phyloP scores from a whole-genome alignment of 2,888 invertebrate species.

The Nasonovia ribisnigri region DNA sequence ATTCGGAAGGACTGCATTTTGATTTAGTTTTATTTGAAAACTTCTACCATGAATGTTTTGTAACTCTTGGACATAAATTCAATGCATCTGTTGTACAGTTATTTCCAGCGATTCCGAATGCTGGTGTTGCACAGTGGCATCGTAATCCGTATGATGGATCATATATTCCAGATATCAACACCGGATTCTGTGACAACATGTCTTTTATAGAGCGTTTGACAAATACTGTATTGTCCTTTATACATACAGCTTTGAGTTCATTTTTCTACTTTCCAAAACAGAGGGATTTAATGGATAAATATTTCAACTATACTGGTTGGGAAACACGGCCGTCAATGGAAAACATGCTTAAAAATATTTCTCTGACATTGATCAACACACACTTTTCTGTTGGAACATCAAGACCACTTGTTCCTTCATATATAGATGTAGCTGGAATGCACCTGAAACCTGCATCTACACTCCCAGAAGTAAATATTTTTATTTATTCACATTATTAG shows the following conservation, averaged over 20 bases:
- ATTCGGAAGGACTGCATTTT: constrained; percentile 46
- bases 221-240: constrained; percentile 38
- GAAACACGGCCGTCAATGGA: constrained; percentile 43
- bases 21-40: constrained; percentile 59
- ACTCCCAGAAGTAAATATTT: constrained; percentile 38
- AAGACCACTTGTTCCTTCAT: constrained; percentile 59
- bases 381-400: constrained; percentile 60
- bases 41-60: constrained; percentile 57
- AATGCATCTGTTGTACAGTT: constrained; percentile 51
- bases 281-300: constrained; percentile 45
- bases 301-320: constrained; percentile 59
- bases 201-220: constrained; percentile 48
- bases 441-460: constrained; percentile 59
- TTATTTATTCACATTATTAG: background rate
- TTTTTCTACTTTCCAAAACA: constrained; percentile 52
- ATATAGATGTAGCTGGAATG: constrained; percentile 66
- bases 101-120: constrained; percentile 46
- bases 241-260: constrained; percentile 36
- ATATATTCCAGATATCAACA: constrained; percentile 53
- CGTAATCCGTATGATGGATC: constrained; percentile 43
- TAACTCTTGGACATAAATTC: constrained; percentile 60
- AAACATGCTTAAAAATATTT: constrained; percentile 58
- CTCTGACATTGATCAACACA: constrained; percentile 56
- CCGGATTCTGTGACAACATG: constrained; percentile 55
- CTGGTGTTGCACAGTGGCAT: constrained; percentile 34